Percentiles rank a stretch among this genome's conserved stretches.
Conservation (phyloP, 2,113 vertebrate genomes). For the Petaurus breviceps region DNA sequence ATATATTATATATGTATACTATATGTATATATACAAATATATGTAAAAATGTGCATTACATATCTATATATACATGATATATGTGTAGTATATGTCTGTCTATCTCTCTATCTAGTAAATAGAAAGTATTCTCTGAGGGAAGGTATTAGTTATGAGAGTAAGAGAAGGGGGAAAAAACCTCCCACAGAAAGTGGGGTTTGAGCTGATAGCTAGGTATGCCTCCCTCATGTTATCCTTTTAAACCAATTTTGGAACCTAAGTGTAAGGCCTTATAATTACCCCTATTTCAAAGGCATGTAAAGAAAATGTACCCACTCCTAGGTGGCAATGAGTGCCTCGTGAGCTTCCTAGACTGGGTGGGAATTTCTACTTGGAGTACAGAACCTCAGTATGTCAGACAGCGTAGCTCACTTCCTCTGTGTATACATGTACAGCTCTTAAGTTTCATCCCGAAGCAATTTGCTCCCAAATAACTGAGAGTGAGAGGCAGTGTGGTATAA, state of each 20-base stretch:
- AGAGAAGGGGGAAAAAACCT: not conserved
- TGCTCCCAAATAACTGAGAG: not conserved
- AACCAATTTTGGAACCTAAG: not conserved
- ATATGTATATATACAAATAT: too few relatives aligned
- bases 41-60: not conserved
- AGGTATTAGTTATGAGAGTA: not conserved
- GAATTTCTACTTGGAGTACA: not conserved
- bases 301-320: not conserved
- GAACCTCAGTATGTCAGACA: not conserved
- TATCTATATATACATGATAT: not conserved
- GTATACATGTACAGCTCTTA: not conserved
- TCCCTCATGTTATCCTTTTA: not conserved
- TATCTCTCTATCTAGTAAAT: not conserved
- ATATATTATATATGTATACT: too few relatives aligned
- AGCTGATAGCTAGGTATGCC: not conserved
- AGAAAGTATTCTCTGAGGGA: not conserved
- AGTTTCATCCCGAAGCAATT: not conserved
- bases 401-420: not conserved
- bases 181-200: not conserved
- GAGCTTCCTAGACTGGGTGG: not conserved
- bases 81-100: not conserved
- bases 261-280: not conserved
- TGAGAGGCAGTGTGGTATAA: not conserved
- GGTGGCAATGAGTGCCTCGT: not conserved
- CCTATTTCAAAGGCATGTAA: not conserved